Conservation (phyloP, 2,888 invertebrate species). For the Camponotus fellah region DNA sequence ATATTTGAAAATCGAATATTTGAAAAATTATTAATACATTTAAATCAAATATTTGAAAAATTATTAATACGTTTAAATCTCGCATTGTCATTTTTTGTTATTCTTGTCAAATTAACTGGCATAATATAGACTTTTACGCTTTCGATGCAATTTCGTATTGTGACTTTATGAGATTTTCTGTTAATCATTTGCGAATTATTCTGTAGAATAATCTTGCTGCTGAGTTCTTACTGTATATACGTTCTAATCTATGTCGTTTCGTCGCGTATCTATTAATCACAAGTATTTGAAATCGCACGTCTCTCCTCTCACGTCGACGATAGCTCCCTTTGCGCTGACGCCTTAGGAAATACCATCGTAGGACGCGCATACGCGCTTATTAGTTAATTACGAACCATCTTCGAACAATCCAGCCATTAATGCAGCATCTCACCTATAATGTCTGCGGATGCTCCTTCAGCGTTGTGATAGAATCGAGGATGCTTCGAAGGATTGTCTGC, state of each 20-base stretch:
- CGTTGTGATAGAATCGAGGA: slow-evolving; percentile 51
- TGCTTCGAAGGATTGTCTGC: slow-evolving; percentile 46
- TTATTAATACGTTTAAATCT: neutral
- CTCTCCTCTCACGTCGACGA: slow-evolving; percentile 46
- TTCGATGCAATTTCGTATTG: neutral
- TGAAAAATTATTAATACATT: neutral
- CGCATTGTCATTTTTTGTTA: neutral
- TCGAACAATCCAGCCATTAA: slow-evolving; percentile 66
- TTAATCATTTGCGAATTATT: slow-evolving; percentile 29
- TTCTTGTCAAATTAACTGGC: neutral
- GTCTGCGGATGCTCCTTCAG: slow-evolving; percentile 41
- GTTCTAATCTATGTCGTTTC: slow-evolving; percentile 33
- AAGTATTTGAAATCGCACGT: slow-evolving; percentile 52
- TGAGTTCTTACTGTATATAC: slow-evolving; percentile 21
- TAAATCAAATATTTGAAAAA: neutral
- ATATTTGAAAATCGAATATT: neutral
- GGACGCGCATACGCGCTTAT: slow-evolving; percentile 66
- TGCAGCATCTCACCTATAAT: slow-evolving; percentile 36
- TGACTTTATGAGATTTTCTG: neutral
- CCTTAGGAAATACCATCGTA: slow-evolving; percentile 30
- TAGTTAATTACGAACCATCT: slow-evolving; percentile 71
- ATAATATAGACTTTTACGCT: neutral
- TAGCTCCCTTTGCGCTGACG: slow-evolving; percentile 44
- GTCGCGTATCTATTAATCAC: slow-evolving; percentile 70
- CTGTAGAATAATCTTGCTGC: neutral